Evolutionary conservation across 1,140 invertebrate genomes (phyloP), one percentile per base, ranked within the genome.

Genomic region (Polypedilum pembai): DNA sequence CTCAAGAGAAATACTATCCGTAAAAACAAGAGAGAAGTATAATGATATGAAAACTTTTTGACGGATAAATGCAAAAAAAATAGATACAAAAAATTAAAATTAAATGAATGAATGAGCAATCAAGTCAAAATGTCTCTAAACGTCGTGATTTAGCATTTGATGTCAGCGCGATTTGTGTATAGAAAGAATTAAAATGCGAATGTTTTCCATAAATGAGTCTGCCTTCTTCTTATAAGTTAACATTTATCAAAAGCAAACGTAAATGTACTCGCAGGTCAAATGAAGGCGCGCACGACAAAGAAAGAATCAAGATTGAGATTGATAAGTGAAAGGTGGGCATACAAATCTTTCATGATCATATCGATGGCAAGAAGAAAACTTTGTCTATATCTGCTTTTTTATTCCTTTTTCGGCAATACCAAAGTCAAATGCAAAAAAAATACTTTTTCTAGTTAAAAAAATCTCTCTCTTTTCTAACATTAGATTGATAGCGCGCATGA

Each of bases 241-340:
- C 3, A 45, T 4, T 4, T 45, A 33, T 45, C 41, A 45, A 8
- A 45, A 8, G 2, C 24, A 33, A 33, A 33, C 24, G 24, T 33
- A 33, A 33, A 33, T 33, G 24, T 33, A 33, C 1, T 33, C 24
- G 24, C 5, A 5, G 24, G 24, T 33, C 24, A 33, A 33, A 33
- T 45, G 45, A 56, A 56, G 45, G 45, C 45, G 15, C 41, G 45
- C 12, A 56, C 15, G 45, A 56, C n/a, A 12, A n/a, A 56, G 45
- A 56, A 56, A 56, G 45, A 56, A 56, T 56, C n/a, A 56, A 56
- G 45, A 56, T 56, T 56, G 45, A 56, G 45, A 56, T 56, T 56
- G 45, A 56, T 56, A 56, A 56, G 45, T 56, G 45, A 56, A 56
- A 56, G 45, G 45, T 56, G 45, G 12, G n/a, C 45, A 15, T 15